Percentiles rank a stretch among this genome's conserved stretches.
Conservation (phyloP, 2,888 invertebrate species). For the Orthosia cruda region DNA sequence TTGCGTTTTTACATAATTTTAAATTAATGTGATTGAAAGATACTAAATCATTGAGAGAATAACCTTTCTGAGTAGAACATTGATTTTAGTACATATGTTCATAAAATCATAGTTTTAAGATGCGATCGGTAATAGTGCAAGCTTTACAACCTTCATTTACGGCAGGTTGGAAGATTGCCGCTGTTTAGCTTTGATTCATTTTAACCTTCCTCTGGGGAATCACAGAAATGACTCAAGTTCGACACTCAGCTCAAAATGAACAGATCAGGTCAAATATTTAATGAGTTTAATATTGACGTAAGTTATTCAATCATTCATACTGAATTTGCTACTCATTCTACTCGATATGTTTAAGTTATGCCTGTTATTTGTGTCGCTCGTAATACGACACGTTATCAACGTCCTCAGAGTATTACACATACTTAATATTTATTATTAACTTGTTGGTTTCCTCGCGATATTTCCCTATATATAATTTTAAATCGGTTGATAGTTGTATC, state of each 20-base stretch:
- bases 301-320: conserved; percentile 39
- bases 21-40: neutral
- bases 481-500: conserved; percentile 39
- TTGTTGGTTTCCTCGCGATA: conserved; percentile 50
- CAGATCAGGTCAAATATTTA: conserved; percentile 19
- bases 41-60: neutral
- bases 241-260: neutral
- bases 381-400: conserved; percentile 57
- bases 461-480: conserved; percentile 45
- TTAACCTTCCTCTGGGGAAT: conserved; percentile 28
- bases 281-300: conserved; percentile 21
- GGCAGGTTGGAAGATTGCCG: conserved; percentile 22
- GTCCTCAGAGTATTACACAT: conserved; percentile 53
- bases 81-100: neutral
- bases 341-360: conserved; percentile 48
- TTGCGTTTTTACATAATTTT: conserved; percentile 8
- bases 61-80: conserved; percentile 11
- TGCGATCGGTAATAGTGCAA: neutral
- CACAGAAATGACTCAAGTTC: conserved; percentile 21
- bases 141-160: conserved; percentile 7
- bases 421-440: conserved; percentile 51
- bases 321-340: conserved; percentile 19
- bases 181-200: conserved; percentile 7
- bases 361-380: conserved; percentile 50
- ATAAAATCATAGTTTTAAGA: neutral